Evolutionary conservation across 2,888 invertebrate genomes (phyloP).

Genomic region (Phrixothrix hirtus): DNA sequence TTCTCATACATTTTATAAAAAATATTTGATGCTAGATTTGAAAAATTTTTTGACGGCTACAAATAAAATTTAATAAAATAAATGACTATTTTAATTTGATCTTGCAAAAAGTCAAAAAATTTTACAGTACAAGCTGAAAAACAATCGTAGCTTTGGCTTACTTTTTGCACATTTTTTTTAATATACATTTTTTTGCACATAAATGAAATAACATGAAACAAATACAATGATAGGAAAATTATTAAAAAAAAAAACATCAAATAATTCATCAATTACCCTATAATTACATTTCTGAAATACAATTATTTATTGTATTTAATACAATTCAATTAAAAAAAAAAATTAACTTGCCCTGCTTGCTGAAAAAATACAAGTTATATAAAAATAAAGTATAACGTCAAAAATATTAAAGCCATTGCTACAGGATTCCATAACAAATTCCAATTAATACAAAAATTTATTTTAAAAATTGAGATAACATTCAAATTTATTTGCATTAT

Average conservation of each 20-base stretch:
- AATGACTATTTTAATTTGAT: slow-evolving; percentile 2
- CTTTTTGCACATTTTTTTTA: slow-evolving; percentile 9
- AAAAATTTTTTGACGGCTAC: slow-evolving; percentile 49
- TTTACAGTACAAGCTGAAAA: slow-evolving; percentile 51
- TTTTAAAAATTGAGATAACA: slow-evolving; percentile 5
- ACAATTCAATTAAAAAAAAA: slow-evolving; percentile 19
- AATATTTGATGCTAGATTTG: slow-evolving; percentile 34
- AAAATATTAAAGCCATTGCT: slow-evolving; percentile 27
- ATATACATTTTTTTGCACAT: slow-evolving; percentile 17
- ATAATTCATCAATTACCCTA: slow-evolving; percentile 16
- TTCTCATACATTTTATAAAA: slow-evolving; percentile 42
- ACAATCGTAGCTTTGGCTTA: slow-evolving; percentile 31
- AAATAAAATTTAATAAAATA: slow-evolving; percentile 6
- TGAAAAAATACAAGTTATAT: slow-evolving; percentile 30
- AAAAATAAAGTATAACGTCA: slow-evolving; percentile 15
- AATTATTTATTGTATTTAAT: slow-evolving; percentile 24
- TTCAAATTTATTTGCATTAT: no score
- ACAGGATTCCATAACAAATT: slow-evolving; percentile 23
- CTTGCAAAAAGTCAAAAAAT: slow-evolving; percentile 47
- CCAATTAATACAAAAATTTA: neutral
- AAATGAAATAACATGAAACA: slow-evolving; percentile 22
- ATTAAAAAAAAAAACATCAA: slow-evolving; percentile 13
- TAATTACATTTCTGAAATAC: slow-evolving; percentile 22
- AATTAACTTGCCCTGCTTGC: slow-evolving; percentile 28
- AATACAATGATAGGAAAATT: slow-evolving; percentile 25